A percentile compares a stretch with the other conserved stretches of the same genome.
These are phyloP conservation scores for Rhabdophis nuchalis DNA, from an alignment of 2,797 vertebrate genomes.

Conservation along the genomic window DNA sequence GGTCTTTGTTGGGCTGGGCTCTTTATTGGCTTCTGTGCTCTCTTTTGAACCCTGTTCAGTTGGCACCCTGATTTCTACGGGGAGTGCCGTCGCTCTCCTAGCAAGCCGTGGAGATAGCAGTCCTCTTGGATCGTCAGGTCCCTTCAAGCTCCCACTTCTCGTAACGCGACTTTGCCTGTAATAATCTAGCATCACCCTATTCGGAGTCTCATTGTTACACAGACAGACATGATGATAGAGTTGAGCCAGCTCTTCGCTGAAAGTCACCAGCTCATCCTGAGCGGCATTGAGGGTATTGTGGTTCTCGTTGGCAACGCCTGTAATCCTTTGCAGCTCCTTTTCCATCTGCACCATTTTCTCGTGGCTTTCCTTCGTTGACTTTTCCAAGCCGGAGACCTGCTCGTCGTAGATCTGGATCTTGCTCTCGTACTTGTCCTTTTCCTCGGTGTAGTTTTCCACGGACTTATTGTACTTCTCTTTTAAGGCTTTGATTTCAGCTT, in stretches of 20 bases:
- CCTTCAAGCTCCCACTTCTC: slow-evolving; percentile 90
- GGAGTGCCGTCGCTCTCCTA: slow-evolving; percentile 81
- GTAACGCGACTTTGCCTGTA: slow-evolving; percentile 93
- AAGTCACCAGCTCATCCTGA: slow-evolving; percentile 95
- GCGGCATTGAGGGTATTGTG: slow-evolving; percentile 89
- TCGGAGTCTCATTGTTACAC: slow-evolving; percentile 97
- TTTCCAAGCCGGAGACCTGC: slow-evolving; percentile 84
- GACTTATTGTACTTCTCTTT: slow-evolving; percentile 96
- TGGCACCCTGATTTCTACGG: slow-evolving; percentile 73
- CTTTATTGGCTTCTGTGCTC: slow-evolving; percentile 66
- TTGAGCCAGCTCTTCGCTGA: slow-evolving; percentile 96
- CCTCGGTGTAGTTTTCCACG: slow-evolving; percentile 86
- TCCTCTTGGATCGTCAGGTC: slow-evolving; percentile 86
- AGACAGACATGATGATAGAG: slow-evolving; percentile 97
- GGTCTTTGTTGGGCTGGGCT: slow-evolving; percentile 81
- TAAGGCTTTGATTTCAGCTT: slow-evolving; percentile 93
- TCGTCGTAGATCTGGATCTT: slow-evolving; percentile 79
- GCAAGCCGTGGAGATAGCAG: slow-evolving; percentile 88
- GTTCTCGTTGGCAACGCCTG: slow-evolving; percentile 81
- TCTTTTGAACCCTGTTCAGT: slow-evolving; percentile 84
- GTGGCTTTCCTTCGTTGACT: slow-evolving; percentile 77
- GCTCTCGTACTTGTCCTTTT: slow-evolving; percentile 79
- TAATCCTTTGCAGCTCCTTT: slow-evolving; percentile 82
- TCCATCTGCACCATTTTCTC: slow-evolving; percentile 84
- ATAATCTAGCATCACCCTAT: slow-evolving; percentile 98